Percentiles rank a stretch among this genome's conserved stretches.
Conservation (phyloP, 2,888 invertebrate genomes). For the Pediacus dermestoides region DNA sequence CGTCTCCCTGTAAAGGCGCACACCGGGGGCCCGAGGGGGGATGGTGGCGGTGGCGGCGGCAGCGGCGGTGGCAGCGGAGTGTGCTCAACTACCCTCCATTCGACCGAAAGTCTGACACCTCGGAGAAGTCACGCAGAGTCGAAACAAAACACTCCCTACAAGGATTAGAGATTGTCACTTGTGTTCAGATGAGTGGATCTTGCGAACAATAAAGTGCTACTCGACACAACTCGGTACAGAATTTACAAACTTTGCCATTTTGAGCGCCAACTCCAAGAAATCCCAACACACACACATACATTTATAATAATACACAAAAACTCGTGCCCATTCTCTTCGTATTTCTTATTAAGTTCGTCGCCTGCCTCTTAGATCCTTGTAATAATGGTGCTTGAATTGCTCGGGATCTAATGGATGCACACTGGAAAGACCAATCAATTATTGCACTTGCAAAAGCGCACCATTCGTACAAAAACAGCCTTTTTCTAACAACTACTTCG, state of each 20-base stretch:
- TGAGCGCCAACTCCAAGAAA: no score
- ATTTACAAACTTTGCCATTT: constrained; percentile 41
- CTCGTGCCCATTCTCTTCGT: no score
- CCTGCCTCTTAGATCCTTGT: no score
- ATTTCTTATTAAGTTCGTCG: no score
- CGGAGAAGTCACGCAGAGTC: constrained; percentile 42
- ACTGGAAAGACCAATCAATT: constrained; percentile 1
- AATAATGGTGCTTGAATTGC: no score
- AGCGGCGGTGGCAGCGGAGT: constrained; percentile 12
- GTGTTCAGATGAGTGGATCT: constrained; percentile 43
- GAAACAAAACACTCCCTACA: constrained; percentile 44
- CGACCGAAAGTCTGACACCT: constrained; percentile 39
- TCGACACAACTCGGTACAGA: constrained; percentile 33
- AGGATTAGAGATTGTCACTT: constrained; percentile 44
- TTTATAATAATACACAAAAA: no score
- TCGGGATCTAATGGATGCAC: background rate
- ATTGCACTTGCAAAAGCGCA: no score
- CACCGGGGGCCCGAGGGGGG: background rate
- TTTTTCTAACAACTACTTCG: no score
- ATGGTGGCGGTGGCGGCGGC: constrained; percentile 10
- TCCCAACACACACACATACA: no score
- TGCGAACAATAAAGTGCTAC: constrained; percentile 40
- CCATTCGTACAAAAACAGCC: no score
- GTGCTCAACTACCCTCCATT: constrained; percentile 23
- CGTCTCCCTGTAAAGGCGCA: constrained; percentile 20